Conservation (phyloP, 2,888 invertebrate genomes). For the Platycheirus albimanus region DNA sequence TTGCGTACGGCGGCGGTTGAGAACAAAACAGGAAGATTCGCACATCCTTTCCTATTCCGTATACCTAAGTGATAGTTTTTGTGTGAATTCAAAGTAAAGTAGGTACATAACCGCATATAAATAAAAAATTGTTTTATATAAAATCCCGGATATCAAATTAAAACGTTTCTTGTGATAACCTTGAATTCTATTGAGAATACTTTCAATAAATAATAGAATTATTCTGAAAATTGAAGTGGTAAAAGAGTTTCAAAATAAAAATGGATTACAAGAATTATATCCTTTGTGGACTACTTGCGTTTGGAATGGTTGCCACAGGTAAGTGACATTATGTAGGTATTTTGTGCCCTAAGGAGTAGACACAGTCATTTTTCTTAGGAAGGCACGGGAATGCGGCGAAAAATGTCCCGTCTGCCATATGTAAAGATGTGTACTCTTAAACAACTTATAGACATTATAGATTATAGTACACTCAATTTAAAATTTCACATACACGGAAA, state of each 20-base stretch:
- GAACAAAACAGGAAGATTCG: slow-evolving; percentile 33
- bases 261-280: slow-evolving; percentile 65
- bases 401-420: no score
- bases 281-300: slow-evolving; percentile 60
- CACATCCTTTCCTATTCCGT: slow-evolving; percentile 24
- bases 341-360: neutral
- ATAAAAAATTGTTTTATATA: neutral
- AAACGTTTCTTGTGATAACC: neutral
- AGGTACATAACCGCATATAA: neutral
- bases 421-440: no score
- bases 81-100: slow-evolving; percentile 11
- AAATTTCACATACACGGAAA: no score
- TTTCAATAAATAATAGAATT: neutral
- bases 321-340: no score
- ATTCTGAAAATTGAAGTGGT: neutral
- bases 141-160: neutral
- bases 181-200: neutral
- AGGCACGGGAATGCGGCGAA: neutral
- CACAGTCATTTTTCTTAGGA: neutral
- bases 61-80: slow-evolving; percentile 10
- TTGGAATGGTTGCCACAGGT: slow-evolving; percentile 63
- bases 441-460: no score
- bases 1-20: slow-evolving; percentile 60
- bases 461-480: no score
- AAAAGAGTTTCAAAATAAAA: slow-evolving; percentile 17